These are phyloP conservation scores for Geococcyx californianus DNA, from an alignment of 2,113 vertebrate genomes.

Conservation along the genomic window DNA sequence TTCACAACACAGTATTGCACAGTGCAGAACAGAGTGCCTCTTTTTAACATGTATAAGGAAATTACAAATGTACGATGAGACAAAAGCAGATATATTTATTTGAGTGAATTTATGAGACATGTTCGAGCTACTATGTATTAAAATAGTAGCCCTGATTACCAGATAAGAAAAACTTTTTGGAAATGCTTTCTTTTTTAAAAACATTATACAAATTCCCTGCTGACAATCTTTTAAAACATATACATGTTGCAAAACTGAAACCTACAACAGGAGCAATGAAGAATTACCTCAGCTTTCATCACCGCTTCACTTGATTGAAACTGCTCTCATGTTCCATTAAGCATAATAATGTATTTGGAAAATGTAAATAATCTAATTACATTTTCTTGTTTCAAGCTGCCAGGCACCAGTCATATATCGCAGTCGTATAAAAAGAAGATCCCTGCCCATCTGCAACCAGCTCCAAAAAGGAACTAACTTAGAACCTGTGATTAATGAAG, in stretches of 20 bases:
- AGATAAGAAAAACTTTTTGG: not conserved
- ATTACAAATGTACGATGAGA: not conserved
- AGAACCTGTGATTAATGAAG: conserved; percentile 82
- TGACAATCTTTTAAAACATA: conserved; percentile 26
- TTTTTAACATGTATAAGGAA: not conserved
- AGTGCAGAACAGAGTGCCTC: not conserved
- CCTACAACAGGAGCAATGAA: conserved; percentile 22
- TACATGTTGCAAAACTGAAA: conserved; percentile 34
- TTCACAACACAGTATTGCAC: not conserved
- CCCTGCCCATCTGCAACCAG: conserved; percentile 97
- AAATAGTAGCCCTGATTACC: not conserved
- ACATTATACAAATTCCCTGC: not conserved
- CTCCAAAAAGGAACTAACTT: conserved; percentile 98
- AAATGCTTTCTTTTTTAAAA: conserved; percentile 25
- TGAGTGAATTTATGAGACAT: not conserved
- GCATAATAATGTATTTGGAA: conserved; percentile 49
- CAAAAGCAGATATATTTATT: conserved; percentile 17
- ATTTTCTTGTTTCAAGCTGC: conserved; percentile 84
- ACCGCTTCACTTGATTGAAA: conserved; percentile 69
- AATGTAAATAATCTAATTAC: conserved; percentile 77
- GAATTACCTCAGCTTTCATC: conserved; percentile 66
- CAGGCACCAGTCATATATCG: conserved; percentile 95
- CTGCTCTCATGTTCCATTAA: conserved; percentile 38
- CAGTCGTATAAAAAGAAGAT: conserved; percentile 93
- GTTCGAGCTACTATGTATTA: not conserved